Conservation (phyloP, 2,797 vertebrate species). For the Geotrypetes seraphini region DNA sequence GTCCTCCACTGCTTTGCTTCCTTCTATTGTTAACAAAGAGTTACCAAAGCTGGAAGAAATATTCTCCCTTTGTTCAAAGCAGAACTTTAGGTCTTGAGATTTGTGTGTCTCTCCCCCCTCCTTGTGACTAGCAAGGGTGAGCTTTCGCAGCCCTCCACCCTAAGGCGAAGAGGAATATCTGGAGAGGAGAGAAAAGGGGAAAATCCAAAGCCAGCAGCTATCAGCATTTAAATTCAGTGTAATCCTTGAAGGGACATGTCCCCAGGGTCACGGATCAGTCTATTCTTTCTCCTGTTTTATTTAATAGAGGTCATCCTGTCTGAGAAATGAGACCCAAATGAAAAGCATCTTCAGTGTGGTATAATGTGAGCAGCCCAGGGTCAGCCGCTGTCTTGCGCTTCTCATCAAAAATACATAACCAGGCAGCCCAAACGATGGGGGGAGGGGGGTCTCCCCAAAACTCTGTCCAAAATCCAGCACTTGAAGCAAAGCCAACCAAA, state of each 20-base stretch:
- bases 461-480: too few species aligned
- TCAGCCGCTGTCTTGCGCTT: conserved; percentile 66
- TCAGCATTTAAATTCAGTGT: too few species aligned
- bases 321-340: conserved; percentile 69
- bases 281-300: conserved; percentile 51
- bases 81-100: conserved; percentile 34
- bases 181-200: conserved; percentile 37
- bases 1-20: too few species aligned
- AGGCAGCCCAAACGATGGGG: conserved; percentile 63
- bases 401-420: conserved; percentile 76
- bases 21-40: conserved; percentile 21
- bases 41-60: conserved; percentile 41
- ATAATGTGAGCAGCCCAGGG: conserved; percentile 62
- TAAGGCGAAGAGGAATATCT: too few species aligned
- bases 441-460: too few species aligned
- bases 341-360: conserved; percentile 69
- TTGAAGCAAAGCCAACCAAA: too few species aligned
- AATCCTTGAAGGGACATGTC: conserved; percentile 59
- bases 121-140: conserved; percentile 23
- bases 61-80: conserved; percentile 35
- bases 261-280: conserved; percentile 59
- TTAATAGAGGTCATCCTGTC: conserved; percentile 68
- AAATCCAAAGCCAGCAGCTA: too few species aligned
- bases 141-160: conserved; percentile 16
- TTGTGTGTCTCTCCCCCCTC: too few species aligned